Conservation (phyloP, 2,113 vertebrate species). For the Melanostigma gelatinosum region DNA sequence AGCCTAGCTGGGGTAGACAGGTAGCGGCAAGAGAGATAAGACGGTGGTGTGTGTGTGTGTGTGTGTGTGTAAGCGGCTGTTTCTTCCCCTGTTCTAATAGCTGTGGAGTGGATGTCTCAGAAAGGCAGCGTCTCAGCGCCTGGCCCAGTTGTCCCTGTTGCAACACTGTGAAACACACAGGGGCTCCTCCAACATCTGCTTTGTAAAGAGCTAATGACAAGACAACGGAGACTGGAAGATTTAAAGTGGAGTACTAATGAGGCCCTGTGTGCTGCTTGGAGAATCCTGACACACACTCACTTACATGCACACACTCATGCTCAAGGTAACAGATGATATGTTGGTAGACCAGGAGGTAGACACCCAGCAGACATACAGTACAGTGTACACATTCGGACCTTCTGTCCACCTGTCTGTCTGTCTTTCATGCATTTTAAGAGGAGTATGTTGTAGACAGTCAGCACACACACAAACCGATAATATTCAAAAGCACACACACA, state of each 20-base stretch:
- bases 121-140: conserved; percentile 59
- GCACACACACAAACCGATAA: conserved; percentile 7
- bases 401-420: conserved; percentile 41
- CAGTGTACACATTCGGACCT: conserved; percentile 41
- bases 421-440: conserved; percentile 45
- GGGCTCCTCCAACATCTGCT: conserved; percentile 82
- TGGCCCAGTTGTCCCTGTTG: conserved; percentile 71
- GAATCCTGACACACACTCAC: conserved; percentile 58
- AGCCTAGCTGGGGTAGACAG: conserved; percentile 72
- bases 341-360: conserved; percentile 60
- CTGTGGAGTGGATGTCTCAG: conserved; percentile 59
- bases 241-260: conserved; percentile 81
- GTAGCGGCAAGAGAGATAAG: conserved; percentile 65
- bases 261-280: conserved; percentile 75
- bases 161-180: conserved; percentile 77
- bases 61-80: conserved; percentile 37
- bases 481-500: conserved; percentile 5
- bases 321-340: conserved; percentile 62
- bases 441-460: conserved; percentile 46
- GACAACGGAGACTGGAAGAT: conserved; percentile 77
- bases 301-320: conserved; percentile 48
- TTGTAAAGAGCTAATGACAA: conserved; percentile 84
- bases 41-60: conserved; percentile 52
- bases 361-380: conserved; percentile 51
- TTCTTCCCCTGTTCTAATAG: conserved; percentile 53